A percentile compares a stretch with the other conserved stretches of the same genome.
These are phyloP conservation scores for Formica aserva DNA, from an alignment of 2,888 invertebrate genomes.

Conservation along the genomic window DNA sequence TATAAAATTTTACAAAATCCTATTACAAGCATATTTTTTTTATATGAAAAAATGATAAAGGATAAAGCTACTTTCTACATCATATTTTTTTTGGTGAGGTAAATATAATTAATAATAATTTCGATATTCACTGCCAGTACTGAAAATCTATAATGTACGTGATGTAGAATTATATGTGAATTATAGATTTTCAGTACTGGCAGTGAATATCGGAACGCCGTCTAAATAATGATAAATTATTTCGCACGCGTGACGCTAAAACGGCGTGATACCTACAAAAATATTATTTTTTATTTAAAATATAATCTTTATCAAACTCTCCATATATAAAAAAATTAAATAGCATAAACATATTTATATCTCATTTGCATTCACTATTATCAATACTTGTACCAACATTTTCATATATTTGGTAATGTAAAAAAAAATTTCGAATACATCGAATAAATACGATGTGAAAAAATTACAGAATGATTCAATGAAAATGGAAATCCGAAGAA, in stretches of 20 bases:
- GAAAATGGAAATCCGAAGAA: too few species aligned
- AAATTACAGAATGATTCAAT: neutral
- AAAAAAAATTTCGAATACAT: neutral
- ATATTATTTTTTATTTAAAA: neutral
- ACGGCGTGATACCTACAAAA: neutral
- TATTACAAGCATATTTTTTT: neutral
- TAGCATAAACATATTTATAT: neutral
- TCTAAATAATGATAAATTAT: slow-evolving; percentile 1
- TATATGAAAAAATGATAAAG: neutral
- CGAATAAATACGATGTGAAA: neutral
- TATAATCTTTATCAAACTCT: neutral
- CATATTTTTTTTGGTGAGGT: neutral
- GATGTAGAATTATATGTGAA: too few species aligned
- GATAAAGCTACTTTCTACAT: neutral
- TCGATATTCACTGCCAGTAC: too few species aligned
- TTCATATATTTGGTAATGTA: neutral
- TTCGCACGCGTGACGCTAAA: neutral
- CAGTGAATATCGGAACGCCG: too few species aligned
- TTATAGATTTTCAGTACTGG: too few species aligned
- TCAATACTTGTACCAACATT: neutral
- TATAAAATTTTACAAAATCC: neutral
- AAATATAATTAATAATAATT: neutral
- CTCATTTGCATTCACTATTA: neutral
- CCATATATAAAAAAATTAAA: neutral
- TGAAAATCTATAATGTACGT: too few species aligned